Evolutionary conservation across 2,888 invertebrate species (phyloP), one percentile per base, ranked within the genome.

Genomic region (Protophormia terraenovae): DNA sequence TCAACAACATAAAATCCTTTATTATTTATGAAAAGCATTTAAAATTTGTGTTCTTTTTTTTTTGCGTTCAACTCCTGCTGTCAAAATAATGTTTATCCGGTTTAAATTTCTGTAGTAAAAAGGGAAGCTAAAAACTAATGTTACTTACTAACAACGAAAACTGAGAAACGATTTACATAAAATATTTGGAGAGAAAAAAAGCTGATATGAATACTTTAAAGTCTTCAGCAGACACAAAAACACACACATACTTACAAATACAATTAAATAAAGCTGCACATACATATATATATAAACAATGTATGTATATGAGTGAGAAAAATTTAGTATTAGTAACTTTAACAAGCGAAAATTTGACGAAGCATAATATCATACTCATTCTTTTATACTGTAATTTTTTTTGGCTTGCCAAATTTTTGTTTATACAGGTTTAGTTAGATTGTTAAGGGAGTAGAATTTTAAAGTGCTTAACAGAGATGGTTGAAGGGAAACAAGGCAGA

Each of bases 281-380:
- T 0, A 16, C 7, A 19, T 24, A 12, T 38, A 1, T 2, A 6
- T 14, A 27, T 1, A 47, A 29, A 4, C n/a, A 14, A 19, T 32
- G 38, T 58, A 41, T 58, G n/a, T 69, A 1, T 71, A 5, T 16
- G 24, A 14, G n/a, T 47, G 45, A 14, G 14, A 32, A 32, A 32
- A 32, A 29, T 14, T n/a, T n/a, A n/a, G n/a, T n/a, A n/a, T n/a
- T 6, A 19, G 2, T 35, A 19, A 71, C 19, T 66, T 41, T 64
- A 73, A 32, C 22, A 16, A 53, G n/a, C 5, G 22, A 53, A 69
- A 58, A 76, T 76, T 80, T 80, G 38, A 79, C 75, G 64, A 53
- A 60, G 79, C 79, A 69, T 75, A 75, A 73, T 67, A 75, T 62
- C 53, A 29, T 66, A 64, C 66, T 67, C 58, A 67, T 64, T 75